phyloP scores from a whole-genome alignment of 2,797 vertebrate species.

The Centropyge bicolor region DNA sequence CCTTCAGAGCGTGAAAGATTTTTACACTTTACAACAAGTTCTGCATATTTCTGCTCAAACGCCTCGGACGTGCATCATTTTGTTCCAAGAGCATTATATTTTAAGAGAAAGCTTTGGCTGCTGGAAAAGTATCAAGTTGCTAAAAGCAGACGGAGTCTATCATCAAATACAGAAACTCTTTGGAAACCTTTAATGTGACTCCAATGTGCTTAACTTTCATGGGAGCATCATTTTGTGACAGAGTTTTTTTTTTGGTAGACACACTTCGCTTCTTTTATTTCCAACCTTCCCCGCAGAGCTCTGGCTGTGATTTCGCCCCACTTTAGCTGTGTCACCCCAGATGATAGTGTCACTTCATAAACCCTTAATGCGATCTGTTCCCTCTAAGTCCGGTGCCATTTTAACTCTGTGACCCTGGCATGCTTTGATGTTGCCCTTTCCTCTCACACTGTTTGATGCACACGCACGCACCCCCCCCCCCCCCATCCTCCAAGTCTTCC shows the following conservation, averaged over 20 bases:
- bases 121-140: constrained; percentile 30
- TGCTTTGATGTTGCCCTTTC: constrained; percentile 73
- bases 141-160: constrained; percentile 34
- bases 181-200: constrained; percentile 27
- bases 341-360: constrained; percentile 40
- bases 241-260: not conserved
- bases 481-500: not conserved
- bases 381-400: constrained; percentile 46
- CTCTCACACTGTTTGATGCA: constrained; percentile 44
- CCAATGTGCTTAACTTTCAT: constrained; percentile 19
- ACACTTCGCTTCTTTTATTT: constrained; percentile 8
- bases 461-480: not conserved
- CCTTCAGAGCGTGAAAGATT: not conserved
- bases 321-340: constrained; percentile 36
- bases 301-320: constrained; percentile 21
- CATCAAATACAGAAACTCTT: constrained; percentile 34
- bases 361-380: constrained; percentile 45
- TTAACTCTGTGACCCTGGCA: constrained; percentile 64
- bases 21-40: not conserved
- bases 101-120: constrained; percentile 24
- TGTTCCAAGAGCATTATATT: constrained; percentile 20
- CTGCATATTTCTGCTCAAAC: constrained; percentile 5
- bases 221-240: constrained; percentile 7
- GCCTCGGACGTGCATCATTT: constrained; percentile 17
- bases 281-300: not conserved